Conservation (phyloP, 2,888 invertebrate genomes). For the Nomada hirtipes region DNA sequence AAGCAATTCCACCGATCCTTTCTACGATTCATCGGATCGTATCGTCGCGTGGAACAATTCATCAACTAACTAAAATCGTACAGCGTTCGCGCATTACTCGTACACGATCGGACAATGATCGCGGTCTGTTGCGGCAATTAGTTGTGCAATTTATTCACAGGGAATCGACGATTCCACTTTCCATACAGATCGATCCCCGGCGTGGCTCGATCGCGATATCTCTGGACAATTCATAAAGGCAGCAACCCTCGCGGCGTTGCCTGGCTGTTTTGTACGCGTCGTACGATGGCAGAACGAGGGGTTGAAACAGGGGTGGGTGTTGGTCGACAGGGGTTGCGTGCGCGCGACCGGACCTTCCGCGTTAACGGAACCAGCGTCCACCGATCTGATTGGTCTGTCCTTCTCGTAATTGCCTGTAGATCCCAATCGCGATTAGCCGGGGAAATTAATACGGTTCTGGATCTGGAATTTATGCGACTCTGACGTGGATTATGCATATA, state of each 20-base stretch:
- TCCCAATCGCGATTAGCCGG: slow-evolving; percentile 81
- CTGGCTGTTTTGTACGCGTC: slow-evolving; percentile 51
- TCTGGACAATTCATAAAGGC: slow-evolving; percentile 63
- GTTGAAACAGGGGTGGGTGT: background rate
- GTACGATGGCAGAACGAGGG: slow-evolving; percentile 13
- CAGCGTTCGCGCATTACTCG: slow-evolving; percentile 26
- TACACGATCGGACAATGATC: slow-evolving; percentile 22
- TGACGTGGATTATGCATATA: slow-evolving; percentile 70
- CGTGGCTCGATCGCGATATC: slow-evolving; percentile 66
- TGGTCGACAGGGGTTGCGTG: slow-evolving; percentile 66
- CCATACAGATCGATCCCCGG: slow-evolving; percentile 51
- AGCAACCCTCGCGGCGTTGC: slow-evolving; percentile 36
- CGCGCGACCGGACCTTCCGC: slow-evolving; percentile 71
- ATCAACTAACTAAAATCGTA: background rate
- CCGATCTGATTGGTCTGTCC: slow-evolving; percentile 77
- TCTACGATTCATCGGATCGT: background rate
- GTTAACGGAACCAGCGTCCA: slow-evolving; percentile 66
- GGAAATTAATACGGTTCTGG: slow-evolving; percentile 80
- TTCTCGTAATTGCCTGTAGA: slow-evolving; percentile 82
- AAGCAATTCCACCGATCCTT: too few relatives aligned
- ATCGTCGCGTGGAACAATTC: background rate
- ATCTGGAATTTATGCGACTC: slow-evolving; percentile 77
- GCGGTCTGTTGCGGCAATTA: slow-evolving; percentile 31
- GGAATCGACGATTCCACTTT: slow-evolving; percentile 41
- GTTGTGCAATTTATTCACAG: slow-evolving; percentile 40